A percentile compares a stretch with the other conserved stretches of the same genome.
These are phyloP conservation scores for Stichopus horrens DNA, from an alignment of 53 echinoderm and acorn worm species.

Conservation along the genomic window DNA sequence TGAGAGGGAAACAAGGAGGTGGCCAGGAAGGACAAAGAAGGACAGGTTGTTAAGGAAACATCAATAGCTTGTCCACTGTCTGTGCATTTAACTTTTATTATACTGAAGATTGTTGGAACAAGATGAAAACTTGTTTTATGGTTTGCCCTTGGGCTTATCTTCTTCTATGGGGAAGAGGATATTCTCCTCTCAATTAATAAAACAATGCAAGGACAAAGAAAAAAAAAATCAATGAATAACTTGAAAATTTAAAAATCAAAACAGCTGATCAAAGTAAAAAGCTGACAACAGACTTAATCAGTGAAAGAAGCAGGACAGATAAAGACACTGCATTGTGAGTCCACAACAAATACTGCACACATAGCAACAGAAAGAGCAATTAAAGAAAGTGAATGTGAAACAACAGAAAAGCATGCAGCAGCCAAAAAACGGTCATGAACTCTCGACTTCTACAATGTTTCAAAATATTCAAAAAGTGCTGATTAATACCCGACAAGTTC, in stretches of 20 bases:
- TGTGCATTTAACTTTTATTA: too few species aligned
- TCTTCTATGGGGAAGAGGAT: too few species aligned
- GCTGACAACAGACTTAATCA: neutral
- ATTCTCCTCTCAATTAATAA: too few species aligned
- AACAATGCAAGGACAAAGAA: neutral
- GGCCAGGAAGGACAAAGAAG: too few species aligned
- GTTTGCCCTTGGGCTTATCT: too few species aligned
- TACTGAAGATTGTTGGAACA: too few species aligned
- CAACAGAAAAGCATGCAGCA: neutral
- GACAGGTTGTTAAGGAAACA: too few species aligned
- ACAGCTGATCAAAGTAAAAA: neutral
- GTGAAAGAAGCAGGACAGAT: neutral
- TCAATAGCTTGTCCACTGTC: too few species aligned
- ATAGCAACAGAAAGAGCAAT: neutral
- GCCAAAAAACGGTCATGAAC: neutral
- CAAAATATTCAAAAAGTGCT: neutral
- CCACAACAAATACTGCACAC: neutral
- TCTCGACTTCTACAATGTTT: neutral
- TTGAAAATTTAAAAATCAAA: neutral
- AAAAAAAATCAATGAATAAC: neutral
- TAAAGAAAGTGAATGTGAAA: neutral
- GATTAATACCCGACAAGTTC: slow-evolving; percentile 1
- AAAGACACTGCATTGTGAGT: neutral
- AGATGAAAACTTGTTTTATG: too few species aligned
- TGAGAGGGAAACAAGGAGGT: too few species aligned